phyloP scores from a whole-genome alignment of 1,140 invertebrate species.

The Calliphora vicina region DNA sequence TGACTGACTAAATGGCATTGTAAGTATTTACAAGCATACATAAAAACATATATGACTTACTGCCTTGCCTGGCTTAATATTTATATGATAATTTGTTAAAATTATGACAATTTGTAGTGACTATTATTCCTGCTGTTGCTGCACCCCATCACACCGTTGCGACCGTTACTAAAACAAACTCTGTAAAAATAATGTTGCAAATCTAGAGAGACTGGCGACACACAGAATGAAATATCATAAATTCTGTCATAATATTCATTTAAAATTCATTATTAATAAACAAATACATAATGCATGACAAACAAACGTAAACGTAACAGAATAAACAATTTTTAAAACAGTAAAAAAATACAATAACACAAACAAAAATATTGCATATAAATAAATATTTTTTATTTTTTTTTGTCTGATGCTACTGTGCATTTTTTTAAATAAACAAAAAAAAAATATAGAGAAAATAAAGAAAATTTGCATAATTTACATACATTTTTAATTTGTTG shows the following conservation, averaged over 20 bases:
- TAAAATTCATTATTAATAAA: slow-evolving; percentile 15
- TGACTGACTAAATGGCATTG: neutral
- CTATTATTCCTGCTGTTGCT: neutral
- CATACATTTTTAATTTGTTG: slow-evolving; percentile 14
- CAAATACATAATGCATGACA: slow-evolving; percentile 10
- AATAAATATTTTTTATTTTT: neutral
- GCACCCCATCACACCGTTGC: neutral
- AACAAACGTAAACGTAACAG: neutral
- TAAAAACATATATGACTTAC: neutral
- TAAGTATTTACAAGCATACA: neutral
- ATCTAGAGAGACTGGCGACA: neutral
- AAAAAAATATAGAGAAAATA: neutral
- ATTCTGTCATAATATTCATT: slow-evolving; percentile 17
- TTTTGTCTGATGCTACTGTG: neutral
- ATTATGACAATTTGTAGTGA: neutral
- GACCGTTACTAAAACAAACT: neutral
- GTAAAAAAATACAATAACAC: neutral
- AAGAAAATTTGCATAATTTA: neutral
- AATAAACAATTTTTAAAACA: neutral
- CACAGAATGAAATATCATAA: neutral
- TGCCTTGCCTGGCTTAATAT: neutral
- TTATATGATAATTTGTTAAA: slow-evolving; percentile 10
- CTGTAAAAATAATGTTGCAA: neutral
- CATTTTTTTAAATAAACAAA: neutral
- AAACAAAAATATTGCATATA: neutral